Percentiles rank a stretch among this genome's conserved stretches.
These are phyloP conservation scores for Trissolcus brochymenae DNA, from an alignment of 2,888 invertebrate genomes.

Conservation along the genomic window DNA sequence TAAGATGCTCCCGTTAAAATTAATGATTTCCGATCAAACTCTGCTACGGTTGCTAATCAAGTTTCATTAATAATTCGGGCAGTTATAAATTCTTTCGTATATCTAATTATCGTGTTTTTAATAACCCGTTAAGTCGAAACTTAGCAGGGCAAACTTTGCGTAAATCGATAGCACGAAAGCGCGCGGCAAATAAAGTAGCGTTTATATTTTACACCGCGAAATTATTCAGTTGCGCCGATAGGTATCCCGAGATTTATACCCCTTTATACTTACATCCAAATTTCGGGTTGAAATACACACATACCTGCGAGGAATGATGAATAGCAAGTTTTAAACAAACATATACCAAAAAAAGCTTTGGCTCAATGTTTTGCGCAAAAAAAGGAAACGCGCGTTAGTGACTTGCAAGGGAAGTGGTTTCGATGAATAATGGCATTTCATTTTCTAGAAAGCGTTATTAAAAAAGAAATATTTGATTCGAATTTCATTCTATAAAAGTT, in stretches of 20 bases:
- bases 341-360: slow-evolving; percentile 1
- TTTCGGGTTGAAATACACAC: slow-evolving; percentile 39
- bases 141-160: neutral
- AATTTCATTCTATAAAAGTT: no score
- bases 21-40: neutral
- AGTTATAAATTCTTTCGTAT: neutral
- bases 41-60: neutral
- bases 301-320: slow-evolving; percentile 32
- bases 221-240: slow-evolving; percentile 54
- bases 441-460: no score
- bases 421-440: slow-evolving; percentile 25
- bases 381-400: slow-evolving; percentile 25
- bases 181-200: slow-evolving; percentile 29
- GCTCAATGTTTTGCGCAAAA: slow-evolving; percentile 34
- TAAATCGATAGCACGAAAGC: slow-evolving; percentile 1
- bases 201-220: slow-evolving; percentile 32
- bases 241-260: slow-evolving; percentile 50
- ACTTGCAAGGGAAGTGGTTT: slow-evolving; percentile 31
- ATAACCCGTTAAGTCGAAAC: slow-evolving; percentile 1
- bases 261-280: slow-evolving; percentile 35
- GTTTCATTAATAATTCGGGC: neutral
- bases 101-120: slow-evolving; percentile 3
- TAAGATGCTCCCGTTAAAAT: neutral
- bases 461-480: no score
- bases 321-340: slow-evolving; percentile 51